Conservation (phyloP, 2,888 invertebrate genomes). For the Dermolepida albohirtum region DNA sequence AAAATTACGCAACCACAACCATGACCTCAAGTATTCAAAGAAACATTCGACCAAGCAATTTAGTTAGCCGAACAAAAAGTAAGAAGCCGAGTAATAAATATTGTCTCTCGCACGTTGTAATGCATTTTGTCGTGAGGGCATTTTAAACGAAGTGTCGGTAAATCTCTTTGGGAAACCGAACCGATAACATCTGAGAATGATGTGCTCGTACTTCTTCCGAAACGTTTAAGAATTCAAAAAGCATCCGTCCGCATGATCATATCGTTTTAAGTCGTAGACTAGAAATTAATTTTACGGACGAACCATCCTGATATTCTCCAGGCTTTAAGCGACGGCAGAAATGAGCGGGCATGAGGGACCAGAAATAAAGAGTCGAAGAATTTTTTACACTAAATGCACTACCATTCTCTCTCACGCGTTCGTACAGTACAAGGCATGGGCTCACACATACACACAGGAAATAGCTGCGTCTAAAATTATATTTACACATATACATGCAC, state of each 20-base stretch:
- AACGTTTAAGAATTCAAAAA: conserved; percentile 29
- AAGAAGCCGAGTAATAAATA: too few species aligned
- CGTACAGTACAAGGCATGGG: neutral
- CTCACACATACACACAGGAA: conserved; percentile 49
- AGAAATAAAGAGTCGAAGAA: conserved; percentile 33
- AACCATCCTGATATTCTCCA: neutral
- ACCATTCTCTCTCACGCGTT: conserved; percentile 35
- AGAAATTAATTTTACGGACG: conserved; percentile 30
- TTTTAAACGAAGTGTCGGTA: conserved; percentile 6
- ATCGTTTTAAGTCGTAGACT: conserved; percentile 24
- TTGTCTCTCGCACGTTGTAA: too few species aligned
- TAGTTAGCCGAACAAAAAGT: too few species aligned
- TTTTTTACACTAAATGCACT: conserved; percentile 18
- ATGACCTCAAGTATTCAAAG: too few species aligned
- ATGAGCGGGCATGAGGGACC: conserved; percentile 5
- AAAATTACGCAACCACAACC: too few species aligned
- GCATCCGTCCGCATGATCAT: conserved; percentile 18
- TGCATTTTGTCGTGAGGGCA: too few species aligned
- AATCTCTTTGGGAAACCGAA: conserved; percentile 14
- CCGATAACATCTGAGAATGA: conserved; percentile 15
- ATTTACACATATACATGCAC: conserved; percentile 39
- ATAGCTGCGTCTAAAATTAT: conserved; percentile 54
- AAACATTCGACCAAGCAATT: too few species aligned
- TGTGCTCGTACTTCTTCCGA: conserved; percentile 16
- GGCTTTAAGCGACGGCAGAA: conserved; percentile 4